Percentiles rank a stretch among this genome's conserved stretches.
Conservation (phyloP, 1,140 invertebrate species). For the Microplitis mediator region DNA sequence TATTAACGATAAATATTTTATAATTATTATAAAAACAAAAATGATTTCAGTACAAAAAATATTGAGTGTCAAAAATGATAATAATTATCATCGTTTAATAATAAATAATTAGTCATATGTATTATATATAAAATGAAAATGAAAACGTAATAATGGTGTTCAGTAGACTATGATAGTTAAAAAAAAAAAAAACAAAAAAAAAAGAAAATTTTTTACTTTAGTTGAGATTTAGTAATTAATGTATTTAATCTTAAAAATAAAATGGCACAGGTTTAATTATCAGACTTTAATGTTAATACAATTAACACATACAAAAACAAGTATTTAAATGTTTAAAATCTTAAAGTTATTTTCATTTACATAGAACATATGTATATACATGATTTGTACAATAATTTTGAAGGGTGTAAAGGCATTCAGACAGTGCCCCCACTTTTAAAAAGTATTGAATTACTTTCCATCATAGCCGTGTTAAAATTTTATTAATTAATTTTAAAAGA, state of each 20-base stretch:
- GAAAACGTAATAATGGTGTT: conserved; percentile 40
- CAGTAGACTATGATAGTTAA: conserved; percentile 35
- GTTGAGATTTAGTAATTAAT: conserved; percentile 40
- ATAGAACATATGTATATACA: conserved; percentile 36
- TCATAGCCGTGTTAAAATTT: no score
- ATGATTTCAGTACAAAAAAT: conserved; percentile 11
- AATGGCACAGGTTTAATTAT: conserved; percentile 29
- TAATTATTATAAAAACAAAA: conserved; percentile 10
- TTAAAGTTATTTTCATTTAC: no score
- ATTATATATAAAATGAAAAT: conserved; percentile 25
- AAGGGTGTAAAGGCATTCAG: neutral
- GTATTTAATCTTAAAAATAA: conserved; percentile 29
- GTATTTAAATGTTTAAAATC: conserved; percentile 1
- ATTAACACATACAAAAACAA: neutral
- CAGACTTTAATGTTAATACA: neutral
- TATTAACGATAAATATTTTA: neutral
- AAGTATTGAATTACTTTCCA: no score
- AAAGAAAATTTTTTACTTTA: conserved; percentile 45
- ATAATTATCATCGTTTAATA: neutral
- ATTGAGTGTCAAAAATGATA: neutral
- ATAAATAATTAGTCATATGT: conserved; percentile 5
- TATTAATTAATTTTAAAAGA: no score
- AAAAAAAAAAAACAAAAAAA: conserved; percentile 30
- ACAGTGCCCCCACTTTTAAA: no score
- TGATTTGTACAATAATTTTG: conserved; percentile 31